phyloP scores from a whole-genome alignment of 2,113 vertebrate genomes.

The Ailurus styani region DNA sequence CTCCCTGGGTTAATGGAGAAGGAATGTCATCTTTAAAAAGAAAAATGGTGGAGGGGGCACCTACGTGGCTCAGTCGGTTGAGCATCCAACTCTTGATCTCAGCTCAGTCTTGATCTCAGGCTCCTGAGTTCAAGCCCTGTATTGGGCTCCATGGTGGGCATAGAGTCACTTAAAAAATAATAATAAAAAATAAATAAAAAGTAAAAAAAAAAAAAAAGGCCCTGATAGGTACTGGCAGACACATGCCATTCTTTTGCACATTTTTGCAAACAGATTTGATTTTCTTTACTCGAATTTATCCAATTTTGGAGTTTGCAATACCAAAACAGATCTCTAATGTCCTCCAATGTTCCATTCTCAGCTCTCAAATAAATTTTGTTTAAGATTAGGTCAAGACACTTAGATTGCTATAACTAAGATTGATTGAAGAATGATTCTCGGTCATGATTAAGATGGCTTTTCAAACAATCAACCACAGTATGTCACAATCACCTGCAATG shows the following conservation, averaged over 20 bases:
- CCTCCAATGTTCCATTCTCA: conserved; percentile 4
- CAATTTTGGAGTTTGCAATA: not conserved
- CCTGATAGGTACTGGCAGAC: not conserved
- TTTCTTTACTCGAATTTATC: conserved; percentile 23
- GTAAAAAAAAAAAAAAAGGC: not conserved
- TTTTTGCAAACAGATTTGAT: conserved; percentile 40
- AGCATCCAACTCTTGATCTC: not conserved
- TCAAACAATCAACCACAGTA: not conserved
- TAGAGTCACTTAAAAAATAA: not conserved
- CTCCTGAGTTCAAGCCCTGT: not conserved
- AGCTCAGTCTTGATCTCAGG: not conserved
- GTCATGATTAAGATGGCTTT: not conserved
- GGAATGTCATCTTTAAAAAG: not conserved
- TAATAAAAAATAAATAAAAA: not conserved
- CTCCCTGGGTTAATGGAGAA: not conserved
- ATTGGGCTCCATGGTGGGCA: not conserved
- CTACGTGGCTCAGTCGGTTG: not conserved
- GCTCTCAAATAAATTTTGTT: conserved; percentile 23
- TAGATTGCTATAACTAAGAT: conserved; percentile 14
- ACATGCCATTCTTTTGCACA: not conserved
- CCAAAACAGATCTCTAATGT: not conserved
- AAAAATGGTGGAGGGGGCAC: not conserved
- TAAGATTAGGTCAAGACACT: conserved; percentile 20
- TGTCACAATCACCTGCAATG: not conserved
- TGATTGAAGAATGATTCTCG: conserved; percentile 16